Evolutionary conservation across 30 jellyfish, hydroid and myxozoan genomes (phyloP).

Genomic region (Rhopilema esculentum): DNA sequence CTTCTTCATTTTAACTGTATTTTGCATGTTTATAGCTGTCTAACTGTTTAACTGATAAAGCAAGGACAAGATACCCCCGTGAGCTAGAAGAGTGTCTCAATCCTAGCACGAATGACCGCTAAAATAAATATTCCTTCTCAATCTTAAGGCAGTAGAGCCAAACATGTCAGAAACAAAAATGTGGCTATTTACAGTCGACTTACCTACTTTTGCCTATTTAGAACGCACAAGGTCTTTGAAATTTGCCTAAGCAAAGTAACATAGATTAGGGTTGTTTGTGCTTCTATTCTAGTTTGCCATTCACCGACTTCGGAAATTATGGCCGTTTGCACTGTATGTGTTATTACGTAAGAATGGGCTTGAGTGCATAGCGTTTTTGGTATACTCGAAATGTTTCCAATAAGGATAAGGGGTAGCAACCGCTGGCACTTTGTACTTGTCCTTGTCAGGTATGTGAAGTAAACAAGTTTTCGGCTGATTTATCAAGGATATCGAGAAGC

Average conservation of each 20-base stretch:
- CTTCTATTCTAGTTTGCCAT: not conserved
- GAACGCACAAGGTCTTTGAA: not conserved
- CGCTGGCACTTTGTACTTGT: too few species aligned
- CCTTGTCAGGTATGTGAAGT: too few species aligned
- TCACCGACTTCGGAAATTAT: not conserved
- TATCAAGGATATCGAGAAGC: too few species aligned
- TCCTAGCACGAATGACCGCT: not conserved
- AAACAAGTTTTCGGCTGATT: too few species aligned
- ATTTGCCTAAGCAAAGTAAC: not conserved
- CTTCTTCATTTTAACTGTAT: not conserved
- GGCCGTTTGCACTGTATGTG: not conserved
- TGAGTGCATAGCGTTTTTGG: not conserved
- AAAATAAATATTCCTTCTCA: not conserved
- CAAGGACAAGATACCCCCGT: not conserved
- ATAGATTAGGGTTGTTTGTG: not conserved
- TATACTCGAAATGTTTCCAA: not conserved
- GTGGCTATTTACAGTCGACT: not conserved
- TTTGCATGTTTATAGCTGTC: not conserved
- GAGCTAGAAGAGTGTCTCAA: not conserved
- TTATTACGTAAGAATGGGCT: not conserved
- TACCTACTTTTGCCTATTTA: not conserved
- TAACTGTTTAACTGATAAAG: not conserved
- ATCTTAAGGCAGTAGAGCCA: not conserved
- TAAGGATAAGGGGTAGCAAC: not conserved
- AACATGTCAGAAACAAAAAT: not conserved